phyloP scores from a whole-genome alignment of 2,888 invertebrate genomes.

The Eristalis intricaria region DNA sequence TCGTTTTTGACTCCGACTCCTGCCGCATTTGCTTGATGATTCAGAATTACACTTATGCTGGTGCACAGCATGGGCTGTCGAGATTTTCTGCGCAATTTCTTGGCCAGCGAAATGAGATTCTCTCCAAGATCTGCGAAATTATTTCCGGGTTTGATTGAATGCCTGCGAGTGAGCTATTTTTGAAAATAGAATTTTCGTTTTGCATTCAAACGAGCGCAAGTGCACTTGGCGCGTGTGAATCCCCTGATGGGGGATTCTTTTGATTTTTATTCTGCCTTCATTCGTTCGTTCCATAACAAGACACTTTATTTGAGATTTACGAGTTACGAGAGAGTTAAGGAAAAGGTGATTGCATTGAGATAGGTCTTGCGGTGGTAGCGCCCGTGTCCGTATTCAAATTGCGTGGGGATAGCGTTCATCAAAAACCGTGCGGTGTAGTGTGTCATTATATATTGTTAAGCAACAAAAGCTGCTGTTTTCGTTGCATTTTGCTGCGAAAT shows the following conservation, averaged over 20 bases:
- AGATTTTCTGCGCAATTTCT: background rate
- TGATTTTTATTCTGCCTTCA: too few relatives aligned
- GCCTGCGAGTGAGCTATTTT: background rate
- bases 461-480: background rate
- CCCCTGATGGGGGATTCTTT: background rate
- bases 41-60: background rate
- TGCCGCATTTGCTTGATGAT: background rate
- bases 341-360: background rate
- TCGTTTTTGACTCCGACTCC: background rate
- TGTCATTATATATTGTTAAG: background rate
- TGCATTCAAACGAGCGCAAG: too few relatives aligned
- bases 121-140: background rate
- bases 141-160: conserved; percentile 14
- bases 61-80: background rate
- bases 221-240: background rate
- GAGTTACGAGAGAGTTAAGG: background rate
- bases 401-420: too few relatives aligned
- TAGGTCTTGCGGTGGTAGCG: background rate
- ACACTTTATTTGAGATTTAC: background rate
- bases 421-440: background rate
- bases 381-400: too few relatives aligned
- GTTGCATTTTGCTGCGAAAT: too few relatives aligned
- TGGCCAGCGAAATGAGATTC: background rate
- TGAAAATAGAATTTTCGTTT: background rate
- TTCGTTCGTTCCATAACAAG: too few relatives aligned